These are phyloP conservation scores for Myotis vivesi DNA, from an alignment of 2,797 vertebrate species.

Conservation along the genomic window DNA sequence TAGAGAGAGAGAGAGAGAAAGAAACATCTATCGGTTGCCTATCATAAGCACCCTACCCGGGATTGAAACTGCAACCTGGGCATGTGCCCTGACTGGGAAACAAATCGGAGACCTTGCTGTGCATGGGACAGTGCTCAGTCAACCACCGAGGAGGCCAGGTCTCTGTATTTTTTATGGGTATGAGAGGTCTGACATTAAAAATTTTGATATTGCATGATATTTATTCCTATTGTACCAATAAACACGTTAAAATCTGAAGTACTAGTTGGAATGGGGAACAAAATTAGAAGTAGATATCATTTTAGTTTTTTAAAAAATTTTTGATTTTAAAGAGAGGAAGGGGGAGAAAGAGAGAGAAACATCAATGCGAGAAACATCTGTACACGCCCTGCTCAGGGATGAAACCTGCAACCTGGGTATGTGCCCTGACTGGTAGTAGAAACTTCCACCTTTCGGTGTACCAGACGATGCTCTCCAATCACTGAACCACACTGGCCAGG, in stretches of 20 bases:
- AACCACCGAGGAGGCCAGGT: background rate
- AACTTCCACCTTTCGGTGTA: too few relatives aligned
- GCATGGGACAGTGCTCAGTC: background rate
- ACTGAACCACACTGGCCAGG: too few relatives aligned
- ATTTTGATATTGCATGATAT: background rate
- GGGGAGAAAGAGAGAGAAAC: too few relatives aligned
- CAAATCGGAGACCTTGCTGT: background rate
- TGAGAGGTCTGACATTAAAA: background rate
- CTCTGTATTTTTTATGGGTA: background rate
- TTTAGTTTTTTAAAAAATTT: background rate
- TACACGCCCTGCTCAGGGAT: too few relatives aligned
- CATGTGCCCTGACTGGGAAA: background rate
- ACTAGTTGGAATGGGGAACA: background rate
- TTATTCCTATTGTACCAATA: background rate
- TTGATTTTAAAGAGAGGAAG: too few relatives aligned
- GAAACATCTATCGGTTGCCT: background rate
- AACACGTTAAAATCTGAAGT: slow-evolving; percentile 25
- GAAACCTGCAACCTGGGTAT: too few relatives aligned
- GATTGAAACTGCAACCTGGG: background rate
- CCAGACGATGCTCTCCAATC: too few relatives aligned
- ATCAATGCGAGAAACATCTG: too few relatives aligned
- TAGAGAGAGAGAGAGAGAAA: background rate
- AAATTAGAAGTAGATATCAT: background rate
- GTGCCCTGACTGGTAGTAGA: too few relatives aligned
- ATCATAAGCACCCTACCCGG: background rate